phyloP scores from a whole-genome alignment of 2,888 invertebrate genomes.

The Polyommatus icarus region DNA sequence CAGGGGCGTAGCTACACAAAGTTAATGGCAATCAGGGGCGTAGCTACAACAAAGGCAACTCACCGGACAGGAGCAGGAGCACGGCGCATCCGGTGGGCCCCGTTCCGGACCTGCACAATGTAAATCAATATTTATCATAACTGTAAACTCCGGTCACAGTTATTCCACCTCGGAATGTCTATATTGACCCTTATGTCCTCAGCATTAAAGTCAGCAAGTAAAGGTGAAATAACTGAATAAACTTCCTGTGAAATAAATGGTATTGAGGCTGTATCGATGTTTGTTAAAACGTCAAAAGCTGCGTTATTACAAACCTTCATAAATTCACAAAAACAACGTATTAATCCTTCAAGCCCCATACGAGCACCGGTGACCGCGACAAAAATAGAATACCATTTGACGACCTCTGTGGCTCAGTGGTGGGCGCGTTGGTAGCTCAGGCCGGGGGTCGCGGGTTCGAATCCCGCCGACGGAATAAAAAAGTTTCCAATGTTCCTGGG shows the following conservation, averaged over 20 bases:
- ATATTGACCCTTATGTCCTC: background rate
- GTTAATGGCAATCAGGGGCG: background rate
- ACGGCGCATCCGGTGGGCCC: constrained; percentile 41
- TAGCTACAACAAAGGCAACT: constrained; percentile 36
- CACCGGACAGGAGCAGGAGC: constrained; percentile 45
- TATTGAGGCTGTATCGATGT: background rate
- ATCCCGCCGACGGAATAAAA: too few species aligned
- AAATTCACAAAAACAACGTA: too few species aligned
- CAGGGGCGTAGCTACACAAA: background rate
- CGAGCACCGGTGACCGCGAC: too few species aligned
- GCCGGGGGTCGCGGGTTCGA: too few species aligned
- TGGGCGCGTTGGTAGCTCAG: too few species aligned
- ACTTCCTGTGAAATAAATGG: background rate
- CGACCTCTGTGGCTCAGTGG: too few species aligned
- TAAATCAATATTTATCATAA: constrained; percentile 26
- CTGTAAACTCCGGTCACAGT: background rate
- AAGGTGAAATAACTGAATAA: background rate
- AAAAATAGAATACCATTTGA: too few species aligned
- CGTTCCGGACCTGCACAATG: constrained; percentile 37
- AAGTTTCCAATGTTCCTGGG: too few species aligned
- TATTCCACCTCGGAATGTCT: background rate
- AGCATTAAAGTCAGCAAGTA: background rate
- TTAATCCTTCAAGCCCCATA: too few species aligned
- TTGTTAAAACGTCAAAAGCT: background rate
- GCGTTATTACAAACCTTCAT: background rate